phyloP scores from a whole-genome alignment of 2,888 invertebrate species.

The Adelphocoris suturalis region DNA sequence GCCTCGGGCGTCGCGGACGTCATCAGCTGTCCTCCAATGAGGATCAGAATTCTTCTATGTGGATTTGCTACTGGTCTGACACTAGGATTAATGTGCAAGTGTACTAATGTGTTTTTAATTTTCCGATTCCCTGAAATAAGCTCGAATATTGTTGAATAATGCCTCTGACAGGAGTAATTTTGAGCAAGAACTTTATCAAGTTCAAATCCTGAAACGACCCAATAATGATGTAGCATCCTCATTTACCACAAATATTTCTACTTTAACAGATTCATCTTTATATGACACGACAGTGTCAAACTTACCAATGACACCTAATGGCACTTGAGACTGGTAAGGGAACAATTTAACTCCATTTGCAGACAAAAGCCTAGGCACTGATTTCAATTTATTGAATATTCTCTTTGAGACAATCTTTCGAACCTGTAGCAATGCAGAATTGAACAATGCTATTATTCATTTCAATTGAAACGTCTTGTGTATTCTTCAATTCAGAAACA shows the following conservation, averaged over 20 bases:
- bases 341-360: not conserved
- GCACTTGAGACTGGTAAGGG: not conserved
- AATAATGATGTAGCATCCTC: not conserved
- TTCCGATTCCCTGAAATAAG: not conserved
- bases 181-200: not conserved
- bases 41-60: not conserved
- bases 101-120: not conserved
- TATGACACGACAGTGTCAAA: not conserved
- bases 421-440: not conserved
- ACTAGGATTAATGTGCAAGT: slow-evolving; percentile 8
- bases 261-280: not conserved
- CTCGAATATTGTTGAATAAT: not conserved
- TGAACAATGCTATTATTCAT: not conserved
- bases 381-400: not conserved
- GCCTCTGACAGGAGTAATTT: not conserved
- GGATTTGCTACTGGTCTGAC: not conserved
- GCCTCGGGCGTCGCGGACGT: no score
- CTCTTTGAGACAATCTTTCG: not conserved
- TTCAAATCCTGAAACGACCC: not conserved
- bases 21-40: no score
- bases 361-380: not conserved
- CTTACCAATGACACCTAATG: not conserved
- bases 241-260: not conserved
- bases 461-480: not conserved
- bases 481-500: not conserved